A percentile compares a stretch with the other conserved stretches of the same genome.
These are phyloP conservation scores for Pterocles orientalis DNA, from an alignment of 2,113 vertebrate species.

Conservation along the genomic window DNA sequence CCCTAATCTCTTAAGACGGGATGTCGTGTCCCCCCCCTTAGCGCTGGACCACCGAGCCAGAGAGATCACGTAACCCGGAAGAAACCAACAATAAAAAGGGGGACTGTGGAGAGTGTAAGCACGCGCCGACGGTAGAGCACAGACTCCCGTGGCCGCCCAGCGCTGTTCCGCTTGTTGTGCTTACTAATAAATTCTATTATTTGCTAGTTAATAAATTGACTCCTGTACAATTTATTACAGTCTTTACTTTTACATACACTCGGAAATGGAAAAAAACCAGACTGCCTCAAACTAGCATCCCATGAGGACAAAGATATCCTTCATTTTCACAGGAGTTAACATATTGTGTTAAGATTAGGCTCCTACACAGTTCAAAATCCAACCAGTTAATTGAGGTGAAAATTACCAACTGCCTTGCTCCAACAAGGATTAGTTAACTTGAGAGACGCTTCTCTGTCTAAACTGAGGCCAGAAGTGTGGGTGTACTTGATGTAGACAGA, in stretches of 20 bases:
- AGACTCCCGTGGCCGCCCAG: too few relatives aligned
- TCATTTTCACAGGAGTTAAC: constrained; percentile 22
- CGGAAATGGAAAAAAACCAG: background rate
- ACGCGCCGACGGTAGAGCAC: too few relatives aligned
- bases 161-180: too few relatives aligned
- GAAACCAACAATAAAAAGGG: too few relatives aligned
- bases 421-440: constrained; percentile 21
- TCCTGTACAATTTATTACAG: too few relatives aligned
- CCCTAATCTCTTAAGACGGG: too few relatives aligned
- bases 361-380: constrained; percentile 55
- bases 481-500: background rate
- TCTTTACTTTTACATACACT: background rate
- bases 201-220: too few relatives aligned
- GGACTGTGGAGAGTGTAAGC: too few relatives aligned
- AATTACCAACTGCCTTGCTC: constrained; percentile 21
- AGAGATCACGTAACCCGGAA: too few relatives aligned
- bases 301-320: background rate
- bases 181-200: too few relatives aligned
- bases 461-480: constrained; percentile 34
- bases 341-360: constrained; percentile 31
- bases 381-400: constrained; percentile 47
- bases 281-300: background rate
- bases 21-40: too few relatives aligned
- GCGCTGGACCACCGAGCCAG: too few relatives aligned
- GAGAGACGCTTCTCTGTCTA: background rate